Conservation (phyloP, 2,888 invertebrate genomes). For the Coelopa pilipes region DNA sequence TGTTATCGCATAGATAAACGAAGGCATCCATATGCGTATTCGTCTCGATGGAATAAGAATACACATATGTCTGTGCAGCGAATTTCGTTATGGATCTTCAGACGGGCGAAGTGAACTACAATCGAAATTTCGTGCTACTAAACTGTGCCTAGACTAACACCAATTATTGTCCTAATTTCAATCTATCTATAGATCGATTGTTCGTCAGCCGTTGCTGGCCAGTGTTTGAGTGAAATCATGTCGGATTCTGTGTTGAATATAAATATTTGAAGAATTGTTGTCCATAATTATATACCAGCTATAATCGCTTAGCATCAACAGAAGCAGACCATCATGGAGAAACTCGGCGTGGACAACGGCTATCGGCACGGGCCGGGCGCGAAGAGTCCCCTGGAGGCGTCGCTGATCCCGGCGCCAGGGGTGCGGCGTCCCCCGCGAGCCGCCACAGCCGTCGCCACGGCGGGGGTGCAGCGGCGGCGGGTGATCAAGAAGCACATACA, state of each 20-base stretch:
- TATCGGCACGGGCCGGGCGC: not conserved
- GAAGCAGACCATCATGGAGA: constrained; percentile 16
- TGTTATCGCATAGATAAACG: constrained; percentile 16
- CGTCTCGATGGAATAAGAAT: too few relatives aligned
- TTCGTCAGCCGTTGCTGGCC: too few relatives aligned
- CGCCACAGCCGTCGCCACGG: constrained; percentile 59
- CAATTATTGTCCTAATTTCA: too few relatives aligned
- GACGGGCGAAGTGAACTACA: too few relatives aligned
- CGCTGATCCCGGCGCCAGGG: constrained; percentile 36
- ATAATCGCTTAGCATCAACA: too few relatives aligned
- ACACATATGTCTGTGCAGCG: too few relatives aligned
- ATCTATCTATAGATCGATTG: too few relatives aligned
- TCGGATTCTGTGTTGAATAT: too few relatives aligned
- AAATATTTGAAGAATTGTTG: too few relatives aligned
- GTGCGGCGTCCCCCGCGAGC: constrained; percentile 37
- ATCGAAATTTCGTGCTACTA: too few relatives aligned
- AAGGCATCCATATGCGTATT: constrained; percentile 5
- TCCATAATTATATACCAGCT: not conserved
- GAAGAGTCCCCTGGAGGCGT: constrained; percentile 41
- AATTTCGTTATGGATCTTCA: too few relatives aligned
- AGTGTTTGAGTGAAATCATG: too few relatives aligned
- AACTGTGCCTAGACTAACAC: not conserved
- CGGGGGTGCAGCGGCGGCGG: constrained; percentile 62
- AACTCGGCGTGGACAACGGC: constrained; percentile 14
- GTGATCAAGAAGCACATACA: constrained; percentile 66